These are phyloP conservation scores for Dermochelys coriacea DNA, from an alignment of 2,797 vertebrate species.

Conservation along the genomic window DNA sequence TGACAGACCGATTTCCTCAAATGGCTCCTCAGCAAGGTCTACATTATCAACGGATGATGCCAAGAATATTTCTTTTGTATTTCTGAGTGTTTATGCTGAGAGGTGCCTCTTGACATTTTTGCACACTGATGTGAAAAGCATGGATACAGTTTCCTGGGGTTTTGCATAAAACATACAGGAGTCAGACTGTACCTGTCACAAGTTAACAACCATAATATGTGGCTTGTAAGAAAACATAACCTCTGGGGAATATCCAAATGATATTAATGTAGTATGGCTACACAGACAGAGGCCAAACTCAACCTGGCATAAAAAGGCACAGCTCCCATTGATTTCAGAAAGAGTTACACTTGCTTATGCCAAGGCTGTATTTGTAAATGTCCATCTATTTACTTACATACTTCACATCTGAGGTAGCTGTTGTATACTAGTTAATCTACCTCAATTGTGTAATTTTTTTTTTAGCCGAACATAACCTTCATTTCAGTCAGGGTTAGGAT, in stretches of 20 bases:
- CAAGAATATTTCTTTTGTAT: slow-evolving; percentile 11
- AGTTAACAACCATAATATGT: slow-evolving; percentile 16
- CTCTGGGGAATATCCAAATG: slow-evolving; percentile 53
- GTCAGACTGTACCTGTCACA: slow-evolving; percentile 50
- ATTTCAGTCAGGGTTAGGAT: slow-evolving; percentile 19
- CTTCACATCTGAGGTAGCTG: background rate
- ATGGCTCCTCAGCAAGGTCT: slow-evolving; percentile 17
- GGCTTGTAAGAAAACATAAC: slow-evolving; percentile 40
- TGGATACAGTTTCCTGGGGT: background rate
- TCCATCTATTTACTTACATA: background rate
- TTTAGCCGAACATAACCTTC: background rate
- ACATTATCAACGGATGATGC: slow-evolving; percentile 43
- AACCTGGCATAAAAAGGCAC: slow-evolving; percentile 14
- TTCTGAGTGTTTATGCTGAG: slow-evolving; percentile 16
- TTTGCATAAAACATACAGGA: slow-evolving; percentile 35
- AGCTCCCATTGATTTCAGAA: background rate
- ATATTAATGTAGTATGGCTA: slow-evolving; percentile 57
- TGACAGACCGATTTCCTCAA: slow-evolving; percentile 3
- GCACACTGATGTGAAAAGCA: slow-evolving; percentile 45
- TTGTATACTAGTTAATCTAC: background rate
- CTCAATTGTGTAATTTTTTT: background rate
- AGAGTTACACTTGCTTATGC: background rate
- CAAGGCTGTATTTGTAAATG: background rate
- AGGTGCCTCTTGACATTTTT: slow-evolving; percentile 50
- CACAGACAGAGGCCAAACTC: slow-evolving; percentile 23